These are phyloP conservation scores for Eumerus sabulonum DNA, from an alignment of 2,888 invertebrate species.

Conservation along the genomic window DNA sequence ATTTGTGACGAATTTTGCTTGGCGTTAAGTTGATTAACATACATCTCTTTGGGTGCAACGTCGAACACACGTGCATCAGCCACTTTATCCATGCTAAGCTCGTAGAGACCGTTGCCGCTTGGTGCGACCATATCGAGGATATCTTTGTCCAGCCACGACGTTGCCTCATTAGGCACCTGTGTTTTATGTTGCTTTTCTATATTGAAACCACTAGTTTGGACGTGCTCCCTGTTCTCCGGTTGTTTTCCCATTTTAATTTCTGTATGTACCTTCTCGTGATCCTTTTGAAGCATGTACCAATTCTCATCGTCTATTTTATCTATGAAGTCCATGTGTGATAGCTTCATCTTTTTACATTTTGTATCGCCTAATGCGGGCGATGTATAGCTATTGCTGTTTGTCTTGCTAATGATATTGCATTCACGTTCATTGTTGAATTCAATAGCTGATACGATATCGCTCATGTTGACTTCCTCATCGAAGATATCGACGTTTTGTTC, in stretches of 20 bases:
- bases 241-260: slow-evolving; percentile 35
- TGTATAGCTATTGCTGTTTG: slow-evolving; percentile 31
- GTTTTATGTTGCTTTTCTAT: slow-evolving; percentile 50
- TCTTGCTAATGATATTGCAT: slow-evolving; percentile 39
- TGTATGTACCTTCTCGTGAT: slow-evolving; percentile 6
- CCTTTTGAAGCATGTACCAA: slow-evolving; percentile 63
- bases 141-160: slow-evolving; percentile 60
- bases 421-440: slow-evolving; percentile 59
- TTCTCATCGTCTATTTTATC: slow-evolving; percentile 72
- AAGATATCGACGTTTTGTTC: slow-evolving; percentile 67
- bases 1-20: slow-evolving; percentile 62
- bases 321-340: slow-evolving; percentile 38
- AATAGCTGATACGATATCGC: slow-evolving; percentile 65
- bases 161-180: not conserved
- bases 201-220: slow-evolving; percentile 71
- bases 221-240: slow-evolving; percentile 57
- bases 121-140: slow-evolving; percentile 68
- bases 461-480: slow-evolving; percentile 70
- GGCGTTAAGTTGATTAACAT: slow-evolving; percentile 29
- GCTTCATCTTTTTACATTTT: slow-evolving; percentile 67
- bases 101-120: slow-evolving; percentile 65
- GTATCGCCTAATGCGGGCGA: slow-evolving; percentile 19
- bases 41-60: slow-evolving; percentile 45
- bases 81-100: slow-evolving; percentile 69
- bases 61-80: slow-evolving; percentile 37